Evolutionary conservation across 1,140 invertebrate genomes (phyloP).

Genomic region (Drosophila bocki): DNA sequence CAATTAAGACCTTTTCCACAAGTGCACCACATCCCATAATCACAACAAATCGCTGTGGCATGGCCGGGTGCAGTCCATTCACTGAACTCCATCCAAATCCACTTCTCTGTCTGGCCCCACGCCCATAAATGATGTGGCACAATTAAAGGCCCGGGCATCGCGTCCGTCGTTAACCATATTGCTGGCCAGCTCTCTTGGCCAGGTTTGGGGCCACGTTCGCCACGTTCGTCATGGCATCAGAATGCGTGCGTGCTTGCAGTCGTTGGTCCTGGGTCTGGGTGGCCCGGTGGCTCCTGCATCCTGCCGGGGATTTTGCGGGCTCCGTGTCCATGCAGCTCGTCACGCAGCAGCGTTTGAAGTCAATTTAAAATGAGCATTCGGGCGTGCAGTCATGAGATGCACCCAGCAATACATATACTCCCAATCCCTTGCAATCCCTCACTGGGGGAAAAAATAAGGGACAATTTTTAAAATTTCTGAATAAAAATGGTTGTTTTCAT

Average conservation of each 20-base stretch:
- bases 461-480: background rate
- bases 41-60: slow-evolving; percentile 35
- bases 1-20: background rate
- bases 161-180: slow-evolving; percentile 74
- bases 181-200: slow-evolving; percentile 53
- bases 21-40: slow-evolving; percentile 20
- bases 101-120: slow-evolving; percentile 25
- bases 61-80: slow-evolving; percentile 19
- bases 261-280: slow-evolving; percentile 2
- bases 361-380: slow-evolving; percentile 83
- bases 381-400: slow-evolving; percentile 83
- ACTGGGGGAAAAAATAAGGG: slow-evolving; percentile 21
- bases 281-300: slow-evolving; percentile 32
- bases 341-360: slow-evolving; percentile 83
- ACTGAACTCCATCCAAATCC: slow-evolving; percentile 32
- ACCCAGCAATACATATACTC: slow-evolving; percentile 20
- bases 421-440: slow-evolving; percentile 18
- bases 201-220: slow-evolving; percentile 60
- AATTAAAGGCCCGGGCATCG: slow-evolving; percentile 64
- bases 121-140: slow-evolving; percentile 73
- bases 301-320: slow-evolving; percentile 55
- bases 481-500: background rate
- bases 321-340: slow-evolving; percentile 72
- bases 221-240: slow-evolving; percentile 78
- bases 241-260: slow-evolving; percentile 71